Base-by-base conservation (phyloP, 2,888 invertebrate species). In the Caenorhabditis doughertyi region DNA sequence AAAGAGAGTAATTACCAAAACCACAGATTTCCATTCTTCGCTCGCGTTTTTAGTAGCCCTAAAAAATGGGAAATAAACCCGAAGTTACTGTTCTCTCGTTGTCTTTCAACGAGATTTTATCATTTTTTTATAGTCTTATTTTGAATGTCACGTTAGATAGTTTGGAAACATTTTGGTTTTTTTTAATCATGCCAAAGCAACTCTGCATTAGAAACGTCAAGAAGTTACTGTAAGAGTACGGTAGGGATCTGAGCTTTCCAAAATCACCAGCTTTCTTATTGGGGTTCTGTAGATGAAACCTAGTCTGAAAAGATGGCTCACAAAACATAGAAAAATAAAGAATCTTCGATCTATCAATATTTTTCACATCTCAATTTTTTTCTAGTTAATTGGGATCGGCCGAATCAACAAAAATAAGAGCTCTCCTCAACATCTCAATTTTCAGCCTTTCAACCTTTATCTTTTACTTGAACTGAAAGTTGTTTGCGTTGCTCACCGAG, bases 371-470 rank as follows among this genome's bases (percentile, higher is more conserved):
- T 51, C 44, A 3, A 5, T 18, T 18, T n/a, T 8, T 13, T 18
- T 47, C 44, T 18, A 13, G 44, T 13, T 47, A 47, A 47, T 47
- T 47, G n/a, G 35, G 35, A 35, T 35, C 35, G n/a, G n/a, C n/a
- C n/a, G n/a, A 39, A 44, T 44, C 23, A 47, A 47, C 47, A 64
- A 49, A 47, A 47, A 60, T 8, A 62, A 51, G n/a, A 18, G 8
- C 18, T 47, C 44, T 13, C 47, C 53, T 23, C 35, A 35, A 21
- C 18, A 64, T 44, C 51, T 53, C 62, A 53, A 70, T 56, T 68
- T 70, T 70, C 70, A 70, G 70, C 70, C 56, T 70, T 56, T 70
- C 56, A 70, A 70, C 70, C 56, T 58, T 58, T 32, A 70, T 44
- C 70, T 70, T 56, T 70, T 21, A 13, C 47, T 32, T 70, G 27